A percentile compares a stretch with the other conserved stretches of the same genome.
These are phyloP conservation scores for Acromyrmex charruanus DNA, from an alignment of 1,140 invertebrate genomes.

Conservation along the genomic window DNA sequence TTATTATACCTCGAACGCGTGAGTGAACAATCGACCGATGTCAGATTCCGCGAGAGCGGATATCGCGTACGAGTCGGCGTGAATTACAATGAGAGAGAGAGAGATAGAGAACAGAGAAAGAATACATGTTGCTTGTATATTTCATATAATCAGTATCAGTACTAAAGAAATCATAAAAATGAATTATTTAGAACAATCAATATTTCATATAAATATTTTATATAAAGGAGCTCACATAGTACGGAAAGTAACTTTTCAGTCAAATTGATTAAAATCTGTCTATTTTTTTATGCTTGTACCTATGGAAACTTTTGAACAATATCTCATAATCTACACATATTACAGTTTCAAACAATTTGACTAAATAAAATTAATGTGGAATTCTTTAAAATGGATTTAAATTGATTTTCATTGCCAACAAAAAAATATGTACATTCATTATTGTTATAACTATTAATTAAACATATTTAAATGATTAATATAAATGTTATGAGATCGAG, in stretches of 20 bases:
- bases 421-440: background rate
- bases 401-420: background rate
- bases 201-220: no score
- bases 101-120: background rate
- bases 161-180: background rate
- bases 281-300: no score
- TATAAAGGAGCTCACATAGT: no score
- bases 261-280: no score
- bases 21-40: slow-evolving; percentile 27
- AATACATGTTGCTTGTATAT: background rate
- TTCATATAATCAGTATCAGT: background rate
- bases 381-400: no score
- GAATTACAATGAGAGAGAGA: background rate
- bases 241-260: no score
- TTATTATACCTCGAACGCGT: slow-evolving; percentile 62
- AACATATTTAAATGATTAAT: background rate
- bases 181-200: no score
- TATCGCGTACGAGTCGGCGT: background rate
- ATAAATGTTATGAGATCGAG: background rate
- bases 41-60: slow-evolving; percentile 6
- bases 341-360: no score
- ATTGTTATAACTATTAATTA: background rate
- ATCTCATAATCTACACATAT: no score
- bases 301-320: no score
- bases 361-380: no score